Conservation (phyloP, 2,888 invertebrate genomes). For the Linnaemya vulpina region DNA sequence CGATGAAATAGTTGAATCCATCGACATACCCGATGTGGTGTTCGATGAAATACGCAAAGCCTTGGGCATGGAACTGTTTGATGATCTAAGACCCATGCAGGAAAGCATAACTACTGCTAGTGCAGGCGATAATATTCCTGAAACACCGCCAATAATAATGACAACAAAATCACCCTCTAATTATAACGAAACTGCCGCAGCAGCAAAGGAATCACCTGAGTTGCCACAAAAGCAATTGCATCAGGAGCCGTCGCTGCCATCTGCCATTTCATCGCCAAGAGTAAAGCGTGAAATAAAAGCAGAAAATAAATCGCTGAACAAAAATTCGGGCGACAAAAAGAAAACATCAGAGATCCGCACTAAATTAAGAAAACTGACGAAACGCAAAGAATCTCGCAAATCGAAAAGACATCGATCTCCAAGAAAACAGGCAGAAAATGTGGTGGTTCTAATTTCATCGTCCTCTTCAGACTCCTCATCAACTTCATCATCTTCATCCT, state of each 20-base stretch:
- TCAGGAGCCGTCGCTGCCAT: not conserved
- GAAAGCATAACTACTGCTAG: constrained; percentile 9
- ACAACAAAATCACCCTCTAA: not conserved
- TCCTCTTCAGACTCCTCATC: constrained; percentile 67
- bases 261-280: not conserved
- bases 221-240: not conserved
- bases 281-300: constrained; percentile 29
- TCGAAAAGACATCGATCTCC: constrained; percentile 46
- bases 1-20: constrained; percentile 80
- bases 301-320: not conserved
- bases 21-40: constrained; percentile 78
- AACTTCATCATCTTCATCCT: constrained; percentile 64
- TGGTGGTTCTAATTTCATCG: constrained; percentile 66
- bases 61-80: constrained; percentile 78
- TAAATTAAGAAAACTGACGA: constrained; percentile 48
- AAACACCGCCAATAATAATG: not conserved
- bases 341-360: constrained; percentile 4
- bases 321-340: constrained; percentile 4
- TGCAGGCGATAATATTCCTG: not conserved
- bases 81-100: not conserved
- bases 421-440: constrained; percentile 33
- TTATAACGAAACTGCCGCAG: not conserved
- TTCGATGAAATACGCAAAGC: constrained; percentile 80
- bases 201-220: not conserved
- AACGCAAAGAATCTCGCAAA: constrained; percentile 55